Evolutionary conservation across 2,797 vertebrate species (phyloP), one percentile per base, ranked within the genome.

Genomic region (Arctocebus calabarensis): DNA sequence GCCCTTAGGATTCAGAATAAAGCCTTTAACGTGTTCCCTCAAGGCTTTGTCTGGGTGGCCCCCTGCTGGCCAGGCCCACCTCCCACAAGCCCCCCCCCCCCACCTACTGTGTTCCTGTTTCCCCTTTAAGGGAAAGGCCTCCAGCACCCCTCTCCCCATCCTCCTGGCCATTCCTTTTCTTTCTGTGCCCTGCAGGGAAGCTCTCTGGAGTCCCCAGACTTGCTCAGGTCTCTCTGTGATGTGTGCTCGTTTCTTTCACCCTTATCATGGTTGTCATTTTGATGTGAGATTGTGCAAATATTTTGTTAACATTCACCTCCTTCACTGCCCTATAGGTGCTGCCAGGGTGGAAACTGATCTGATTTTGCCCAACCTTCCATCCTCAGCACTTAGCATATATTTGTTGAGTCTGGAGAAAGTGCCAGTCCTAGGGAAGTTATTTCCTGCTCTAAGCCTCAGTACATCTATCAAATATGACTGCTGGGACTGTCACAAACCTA

Each of bases 261-360:
- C n/a, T 19, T 34, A 52, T 5, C 66, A 32, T 3, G 2, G 43
- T 7, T 8, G 71, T 59, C 20, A 19, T 19, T 11, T 17, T 7
- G 29, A 61, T 22, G 45, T 0, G 40, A 0, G 9, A 40, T 13
- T 34, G 57, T 32, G 32, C 25, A 20, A 23, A 2, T 1, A 25
- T 32, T 37, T 22, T 37, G 22, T 29, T 25, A 29, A 45, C 22
- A 20, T 23, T 75, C 68, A 19, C 7, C 7, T n/a, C n/a, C 61
- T 79, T 12, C 3, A 1, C 13, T 9, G 19, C n/a, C 12, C n/a
- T 1, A 0, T 6, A 27, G 32, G 23, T 52, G 86, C 73, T 2
- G 1, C 16, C 19, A 12, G 27, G 74, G 25, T 13, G 64, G 59
- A 37, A 6, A 17, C 48, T 23, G 34, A 59, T 3, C 73, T 7